Conservation (phyloP, 2,797 vertebrate species). For the Sternarchorhynchus goeldii region DNA sequence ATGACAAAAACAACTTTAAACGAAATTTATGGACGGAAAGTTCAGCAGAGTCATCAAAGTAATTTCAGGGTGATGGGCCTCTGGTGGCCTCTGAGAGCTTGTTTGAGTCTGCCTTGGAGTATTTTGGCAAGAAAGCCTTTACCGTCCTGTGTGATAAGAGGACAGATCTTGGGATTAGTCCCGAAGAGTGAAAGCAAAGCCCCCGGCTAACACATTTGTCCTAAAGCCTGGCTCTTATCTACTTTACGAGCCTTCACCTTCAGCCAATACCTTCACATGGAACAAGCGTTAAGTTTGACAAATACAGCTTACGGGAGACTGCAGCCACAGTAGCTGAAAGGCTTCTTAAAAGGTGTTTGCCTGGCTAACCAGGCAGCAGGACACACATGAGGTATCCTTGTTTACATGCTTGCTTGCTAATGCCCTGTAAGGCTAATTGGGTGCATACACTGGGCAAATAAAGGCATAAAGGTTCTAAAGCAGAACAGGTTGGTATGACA, state of each 20-base stretch:
- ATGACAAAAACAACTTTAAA: neutral
- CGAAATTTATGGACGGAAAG: neutral
- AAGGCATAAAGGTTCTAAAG: constrained; percentile 73
- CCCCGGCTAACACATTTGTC: constrained; percentile 76
- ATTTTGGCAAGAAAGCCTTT: constrained; percentile 22
- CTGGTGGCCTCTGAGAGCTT: neutral
- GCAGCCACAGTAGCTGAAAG: constrained; percentile 66
- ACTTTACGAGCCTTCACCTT: constrained; percentile 71
- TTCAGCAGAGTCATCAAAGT: neutral
- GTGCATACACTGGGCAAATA: constrained; percentile 68
- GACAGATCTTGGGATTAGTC: constrained; percentile 72
- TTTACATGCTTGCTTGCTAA: constrained; percentile 80
- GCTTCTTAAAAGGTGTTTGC: constrained; percentile 81
- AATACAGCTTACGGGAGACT: constrained; percentile 77
- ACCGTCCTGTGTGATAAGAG: constrained; percentile 45
- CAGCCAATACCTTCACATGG: constrained; percentile 74
- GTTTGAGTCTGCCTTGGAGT: constrained; percentile 9
- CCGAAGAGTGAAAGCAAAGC: constrained; percentile 72
- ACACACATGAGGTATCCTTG: constrained; percentile 76
- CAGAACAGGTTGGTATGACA: constrained; percentile 67
- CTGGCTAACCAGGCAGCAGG: constrained; percentile 82
- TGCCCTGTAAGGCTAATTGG: constrained; percentile 71
- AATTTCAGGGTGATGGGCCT: too few species aligned
- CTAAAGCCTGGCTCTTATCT: constrained; percentile 80
- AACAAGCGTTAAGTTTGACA: constrained; percentile 86